Conservation (phyloP, 2,113 vertebrate species). For the Crotalus helleri region DNA sequence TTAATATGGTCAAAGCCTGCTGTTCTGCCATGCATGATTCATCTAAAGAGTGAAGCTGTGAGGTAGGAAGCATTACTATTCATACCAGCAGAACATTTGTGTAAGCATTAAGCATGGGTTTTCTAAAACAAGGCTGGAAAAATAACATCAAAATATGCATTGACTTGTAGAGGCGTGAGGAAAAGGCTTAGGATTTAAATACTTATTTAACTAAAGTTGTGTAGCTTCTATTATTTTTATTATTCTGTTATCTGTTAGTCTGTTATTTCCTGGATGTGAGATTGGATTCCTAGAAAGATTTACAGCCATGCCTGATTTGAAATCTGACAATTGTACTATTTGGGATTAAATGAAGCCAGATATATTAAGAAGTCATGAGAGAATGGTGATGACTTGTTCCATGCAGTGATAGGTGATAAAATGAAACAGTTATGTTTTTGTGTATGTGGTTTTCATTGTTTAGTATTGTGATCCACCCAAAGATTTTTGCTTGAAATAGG, state of each 20-base stretch:
- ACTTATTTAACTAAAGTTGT: background rate
- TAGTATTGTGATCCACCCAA: background rate
- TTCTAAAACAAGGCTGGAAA: background rate
- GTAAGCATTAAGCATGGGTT: background rate
- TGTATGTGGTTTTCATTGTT: background rate
- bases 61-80: background rate
- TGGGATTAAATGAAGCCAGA: background rate
- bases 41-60: background rate
- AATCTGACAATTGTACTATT: background rate
- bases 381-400: background rate
- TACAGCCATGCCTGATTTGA: background rate
- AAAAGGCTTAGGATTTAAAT: background rate
- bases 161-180: background rate
- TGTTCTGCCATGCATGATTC: background rate
- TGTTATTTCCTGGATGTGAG: background rate
- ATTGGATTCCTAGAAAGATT: background rate
- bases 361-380: background rate
- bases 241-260: background rate
- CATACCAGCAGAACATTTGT: background rate
- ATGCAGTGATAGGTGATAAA: background rate
- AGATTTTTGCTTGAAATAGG: background rate
- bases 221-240: background rate
- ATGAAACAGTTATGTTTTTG: background rate
- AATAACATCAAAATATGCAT: background rate
- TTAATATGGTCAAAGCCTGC: background rate